Percentiles rank a stretch among this genome's conserved stretches.
Evolutionary conservation across 2,113 vertebrate species (phyloP).

Genomic region (Taxidea taxus): DNA sequence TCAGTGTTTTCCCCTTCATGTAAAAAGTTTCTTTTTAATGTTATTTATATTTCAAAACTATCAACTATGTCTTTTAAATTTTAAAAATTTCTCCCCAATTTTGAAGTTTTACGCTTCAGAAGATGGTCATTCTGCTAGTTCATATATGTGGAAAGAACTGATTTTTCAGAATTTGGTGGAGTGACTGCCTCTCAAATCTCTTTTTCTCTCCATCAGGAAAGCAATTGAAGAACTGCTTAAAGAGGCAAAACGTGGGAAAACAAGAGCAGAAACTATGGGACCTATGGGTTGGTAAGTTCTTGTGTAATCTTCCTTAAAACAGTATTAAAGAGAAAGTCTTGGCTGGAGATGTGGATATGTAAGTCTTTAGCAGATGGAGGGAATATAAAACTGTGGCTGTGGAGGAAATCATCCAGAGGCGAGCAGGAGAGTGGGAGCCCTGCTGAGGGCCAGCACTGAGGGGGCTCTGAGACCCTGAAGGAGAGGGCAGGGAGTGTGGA

Average conservation of each 20-base stretch:
- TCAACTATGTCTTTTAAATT: not conserved
- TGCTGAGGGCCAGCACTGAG: not conserved
- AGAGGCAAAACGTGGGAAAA: constrained; percentile 93
- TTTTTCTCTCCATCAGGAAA: constrained; percentile 83
- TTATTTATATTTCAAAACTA: constrained; percentile 1
- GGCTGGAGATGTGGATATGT: not conserved
- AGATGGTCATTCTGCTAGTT: not conserved
- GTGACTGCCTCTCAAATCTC: constrained; percentile 32
- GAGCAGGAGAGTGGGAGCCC: fast-evolving
- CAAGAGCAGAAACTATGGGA: constrained; percentile 97
- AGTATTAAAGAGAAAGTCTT: not conserved
- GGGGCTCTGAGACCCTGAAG: not conserved
- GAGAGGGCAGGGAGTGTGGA: not conserved
- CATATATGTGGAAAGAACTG: not conserved
- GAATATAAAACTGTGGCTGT: not conserved
- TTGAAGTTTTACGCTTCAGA: not conserved
- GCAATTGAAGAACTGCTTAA: constrained; percentile 96
- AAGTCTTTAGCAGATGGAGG: not conserved
- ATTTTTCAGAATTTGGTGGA: not conserved
- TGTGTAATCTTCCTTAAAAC: not conserved
- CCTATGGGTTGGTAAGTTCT: constrained; percentile 94
- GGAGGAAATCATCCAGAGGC: not conserved
- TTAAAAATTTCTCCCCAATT: not conserved
- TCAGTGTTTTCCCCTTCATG: not conserved
- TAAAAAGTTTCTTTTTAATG: not conserved